Evolutionary conservation across 2,113 vertebrate genomes (phyloP).

Genomic region (Clarias magur): DNA sequence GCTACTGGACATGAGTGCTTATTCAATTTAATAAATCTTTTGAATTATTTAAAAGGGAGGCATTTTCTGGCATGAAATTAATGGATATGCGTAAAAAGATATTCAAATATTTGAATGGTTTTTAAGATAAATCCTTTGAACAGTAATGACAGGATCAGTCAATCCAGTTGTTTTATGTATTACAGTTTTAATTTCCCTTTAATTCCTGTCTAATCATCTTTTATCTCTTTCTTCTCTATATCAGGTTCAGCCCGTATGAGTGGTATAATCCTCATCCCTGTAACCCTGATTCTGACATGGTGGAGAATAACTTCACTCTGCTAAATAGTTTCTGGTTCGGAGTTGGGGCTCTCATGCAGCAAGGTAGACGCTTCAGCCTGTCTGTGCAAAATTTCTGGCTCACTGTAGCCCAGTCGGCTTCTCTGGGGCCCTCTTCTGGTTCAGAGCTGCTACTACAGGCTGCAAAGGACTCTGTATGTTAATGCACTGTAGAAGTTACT

Average conservation of each 20-base stretch:
- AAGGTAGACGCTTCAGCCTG: constrained; percentile 80
- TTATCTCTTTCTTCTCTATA: constrained; percentile 50
- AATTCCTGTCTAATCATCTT: constrained; percentile 55
- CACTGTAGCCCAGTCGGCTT: constrained; percentile 30
- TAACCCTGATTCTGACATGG: constrained; percentile 98
- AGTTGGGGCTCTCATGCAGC: constrained; percentile 99
- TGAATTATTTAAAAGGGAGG: neutral
- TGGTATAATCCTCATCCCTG: constrained; percentile 99
- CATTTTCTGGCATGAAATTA: neutral
- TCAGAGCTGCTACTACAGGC: constrained; percentile 13
- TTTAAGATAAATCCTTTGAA: neutral
- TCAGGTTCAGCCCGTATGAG: constrained; percentile 99
- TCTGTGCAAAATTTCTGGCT: constrained; percentile 6
- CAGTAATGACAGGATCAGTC: neutral
- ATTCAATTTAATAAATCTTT: neutral
- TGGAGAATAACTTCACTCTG: constrained; percentile 99
- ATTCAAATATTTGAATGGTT: no score
- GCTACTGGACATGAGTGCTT: neutral
- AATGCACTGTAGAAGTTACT: neutral
- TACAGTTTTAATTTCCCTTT: constrained; percentile 8
- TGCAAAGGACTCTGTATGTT: constrained; percentile 35
- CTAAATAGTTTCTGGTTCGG: constrained; percentile 99
- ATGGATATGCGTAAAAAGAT: neutral
- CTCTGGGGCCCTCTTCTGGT: constrained; percentile 31
- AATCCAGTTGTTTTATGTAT: constrained; percentile 32